Percentiles rank a stretch among this genome's conserved stretches.
Evolutionary conservation across 2,113 vertebrate genomes (phyloP).

Genomic region (Picathartes gymnocephalus): DNA sequence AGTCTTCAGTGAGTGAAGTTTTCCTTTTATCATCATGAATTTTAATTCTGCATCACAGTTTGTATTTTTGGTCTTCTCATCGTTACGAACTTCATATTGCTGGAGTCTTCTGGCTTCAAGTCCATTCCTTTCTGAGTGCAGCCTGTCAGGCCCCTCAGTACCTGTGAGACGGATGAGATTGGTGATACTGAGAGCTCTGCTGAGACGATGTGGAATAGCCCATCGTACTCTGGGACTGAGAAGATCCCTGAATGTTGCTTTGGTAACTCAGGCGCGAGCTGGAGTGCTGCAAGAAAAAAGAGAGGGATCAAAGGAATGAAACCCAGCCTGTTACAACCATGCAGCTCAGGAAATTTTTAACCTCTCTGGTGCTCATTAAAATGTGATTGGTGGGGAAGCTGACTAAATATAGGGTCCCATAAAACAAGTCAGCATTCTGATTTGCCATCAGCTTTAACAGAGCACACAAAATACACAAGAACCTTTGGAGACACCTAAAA

Average conservation of each 20-base stretch:
- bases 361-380: not conserved
- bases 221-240: conserved; percentile 93
- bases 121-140: conserved; percentile 29
- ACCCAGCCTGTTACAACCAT: not conserved
- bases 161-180: conserved; percentile 89
- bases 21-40: conserved; percentile 41
- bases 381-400: not conserved
- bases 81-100: conserved; percentile 73
- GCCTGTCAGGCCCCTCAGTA: conserved; percentile 78
- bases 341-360: not conserved
- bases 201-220: conserved; percentile 93
- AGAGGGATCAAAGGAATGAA: not conserved
- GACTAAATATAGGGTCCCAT: not conserved
- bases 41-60: conserved; percentile 48
- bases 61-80: conserved; percentile 76
- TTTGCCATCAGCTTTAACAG: not conserved
- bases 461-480: not conserved
- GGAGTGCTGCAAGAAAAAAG: conserved; percentile 82
- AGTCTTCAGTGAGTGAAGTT: conserved; percentile 50
- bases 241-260: conserved; percentile 94
- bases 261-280: conserved; percentile 96
- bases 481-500: not conserved
- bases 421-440: not conserved
- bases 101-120: conserved; percentile 65
- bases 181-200: conserved; percentile 92